These are phyloP conservation scores for Orientallactaga sibirica DNA, from an alignment of 2,797 vertebrate species.

Conservation along the genomic window DNA sequence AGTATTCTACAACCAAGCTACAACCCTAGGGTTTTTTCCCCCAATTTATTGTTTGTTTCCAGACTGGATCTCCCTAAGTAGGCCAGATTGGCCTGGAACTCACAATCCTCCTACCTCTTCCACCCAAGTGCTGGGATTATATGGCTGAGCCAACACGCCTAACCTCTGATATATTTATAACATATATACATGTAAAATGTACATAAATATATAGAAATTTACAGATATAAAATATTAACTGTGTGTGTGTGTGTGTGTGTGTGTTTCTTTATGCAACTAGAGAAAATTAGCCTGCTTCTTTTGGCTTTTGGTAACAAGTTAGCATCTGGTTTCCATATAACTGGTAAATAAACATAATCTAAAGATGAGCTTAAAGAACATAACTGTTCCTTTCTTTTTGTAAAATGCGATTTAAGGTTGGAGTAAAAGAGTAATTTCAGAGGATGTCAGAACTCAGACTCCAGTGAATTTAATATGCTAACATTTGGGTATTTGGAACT, in stretches of 20 bases:
- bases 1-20: background rate
- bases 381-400: conserved; percentile 50
- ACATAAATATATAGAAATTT: background rate
- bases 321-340: background rate
- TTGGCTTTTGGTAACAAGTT: conserved; percentile 38
- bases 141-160: background rate
- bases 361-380: conserved; percentile 33
- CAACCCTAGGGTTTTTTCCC: background rate
- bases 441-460: background rate
- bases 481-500: background rate
- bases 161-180: background rate
- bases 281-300: background rate
- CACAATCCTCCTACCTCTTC: background rate
- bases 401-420: conserved; percentile 40
- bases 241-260: background rate
- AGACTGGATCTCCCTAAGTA: background rate
- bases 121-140: background rate
- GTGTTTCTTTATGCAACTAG: background rate
- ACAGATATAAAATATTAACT: conserved; percentile 17
- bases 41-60: background rate
- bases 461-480: background rate
- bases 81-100: background rate
- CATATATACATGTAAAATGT: background rate
- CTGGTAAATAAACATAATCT: conserved; percentile 36
- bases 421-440: conserved; percentile 51